These are phyloP conservation scores for Cataglyphis hispanica DNA, from an alignment of 1,140 invertebrate species.

Conservation along the genomic window DNA sequence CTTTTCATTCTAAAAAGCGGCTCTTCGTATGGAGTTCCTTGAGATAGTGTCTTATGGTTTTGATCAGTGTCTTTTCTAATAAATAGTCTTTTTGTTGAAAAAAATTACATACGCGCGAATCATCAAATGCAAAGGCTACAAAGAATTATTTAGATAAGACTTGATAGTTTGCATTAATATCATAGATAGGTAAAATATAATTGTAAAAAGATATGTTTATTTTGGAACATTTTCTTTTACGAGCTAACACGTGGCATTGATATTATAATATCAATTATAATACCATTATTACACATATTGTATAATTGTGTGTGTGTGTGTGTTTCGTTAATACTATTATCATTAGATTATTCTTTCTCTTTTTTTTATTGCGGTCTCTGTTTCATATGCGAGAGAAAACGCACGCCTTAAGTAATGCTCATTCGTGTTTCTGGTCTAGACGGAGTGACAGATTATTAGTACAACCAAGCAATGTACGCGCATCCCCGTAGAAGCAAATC, in stretches of 20 bases:
- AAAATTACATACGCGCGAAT: slow-evolving; percentile 9
- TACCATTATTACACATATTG: background rate
- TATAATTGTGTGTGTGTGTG: background rate
- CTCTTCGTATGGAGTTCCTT: slow-evolving; percentile 56
- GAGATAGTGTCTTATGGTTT: slow-evolving; percentile 41
- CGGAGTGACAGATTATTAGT: slow-evolving; percentile 71
- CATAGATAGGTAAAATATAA: background rate
- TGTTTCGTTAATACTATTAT: background rate
- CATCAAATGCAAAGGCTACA: background rate
- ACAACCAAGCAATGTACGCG: slow-evolving; percentile 45
- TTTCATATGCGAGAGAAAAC: background rate
- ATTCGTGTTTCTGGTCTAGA: slow-evolving; percentile 38
- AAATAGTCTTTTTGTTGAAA: slow-evolving; percentile 40
- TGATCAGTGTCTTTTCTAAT: slow-evolving; percentile 30
- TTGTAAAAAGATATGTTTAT: background rate
- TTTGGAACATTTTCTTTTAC: background rate
- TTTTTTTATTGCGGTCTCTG: background rate
- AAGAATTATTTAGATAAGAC: slow-evolving; percentile 12
- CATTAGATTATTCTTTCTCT: background rate
- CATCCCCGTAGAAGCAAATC: slow-evolving; percentile 51
- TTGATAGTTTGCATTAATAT: slow-evolving; percentile 16
- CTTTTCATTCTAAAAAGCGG: slow-evolving; percentile 40
- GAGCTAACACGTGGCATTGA: background rate
- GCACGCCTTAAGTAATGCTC: slow-evolving; percentile 32
- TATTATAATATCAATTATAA: no score